Evolutionary conservation across 2,888 invertebrate species (phyloP).

Genomic region (Hesperia comma): DNA sequence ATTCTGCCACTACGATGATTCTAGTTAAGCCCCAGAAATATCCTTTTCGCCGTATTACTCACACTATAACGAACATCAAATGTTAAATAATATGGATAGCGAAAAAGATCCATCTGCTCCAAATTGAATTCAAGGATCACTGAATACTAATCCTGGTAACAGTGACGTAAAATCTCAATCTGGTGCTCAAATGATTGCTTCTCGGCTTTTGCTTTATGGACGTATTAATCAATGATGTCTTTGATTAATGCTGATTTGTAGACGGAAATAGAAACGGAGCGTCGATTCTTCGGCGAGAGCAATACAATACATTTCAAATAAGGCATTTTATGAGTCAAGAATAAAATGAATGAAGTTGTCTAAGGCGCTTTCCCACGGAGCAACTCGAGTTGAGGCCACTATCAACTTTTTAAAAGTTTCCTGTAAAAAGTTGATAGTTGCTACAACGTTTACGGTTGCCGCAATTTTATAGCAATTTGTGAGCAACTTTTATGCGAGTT

Average conservation of each 20-base stretch:
- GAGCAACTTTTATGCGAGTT: too few relatives aligned
- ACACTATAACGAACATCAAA: conserved; percentile 31
- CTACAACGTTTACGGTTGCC: too few relatives aligned
- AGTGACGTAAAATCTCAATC: conserved; percentile 29
- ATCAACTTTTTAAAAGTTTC: too few relatives aligned
- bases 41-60: conserved; percentile 25
- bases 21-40: conserved; percentile 12
- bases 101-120: conserved; percentile 16
- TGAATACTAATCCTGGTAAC: conserved; percentile 35
- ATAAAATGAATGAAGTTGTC: too few relatives aligned
- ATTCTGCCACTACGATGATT: background rate
- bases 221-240: background rate
- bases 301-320: too few relatives aligned
- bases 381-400: too few relatives aligned
- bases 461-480: too few relatives aligned
- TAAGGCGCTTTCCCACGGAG: too few relatives aligned
- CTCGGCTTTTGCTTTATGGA: conserved; percentile 15
- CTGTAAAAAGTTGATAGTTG: too few relatives aligned
- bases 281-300: background rate
- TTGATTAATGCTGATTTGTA: background rate
- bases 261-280: background rate
- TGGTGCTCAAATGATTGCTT: conserved; percentile 20
- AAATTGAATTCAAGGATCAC: conserved; percentile 38
- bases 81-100: conserved; percentile 30
- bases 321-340: too few relatives aligned